These are phyloP conservation scores for Delphinus delphis DNA, from an alignment of 2,113 vertebrate genomes.

Conservation along the genomic window DNA sequence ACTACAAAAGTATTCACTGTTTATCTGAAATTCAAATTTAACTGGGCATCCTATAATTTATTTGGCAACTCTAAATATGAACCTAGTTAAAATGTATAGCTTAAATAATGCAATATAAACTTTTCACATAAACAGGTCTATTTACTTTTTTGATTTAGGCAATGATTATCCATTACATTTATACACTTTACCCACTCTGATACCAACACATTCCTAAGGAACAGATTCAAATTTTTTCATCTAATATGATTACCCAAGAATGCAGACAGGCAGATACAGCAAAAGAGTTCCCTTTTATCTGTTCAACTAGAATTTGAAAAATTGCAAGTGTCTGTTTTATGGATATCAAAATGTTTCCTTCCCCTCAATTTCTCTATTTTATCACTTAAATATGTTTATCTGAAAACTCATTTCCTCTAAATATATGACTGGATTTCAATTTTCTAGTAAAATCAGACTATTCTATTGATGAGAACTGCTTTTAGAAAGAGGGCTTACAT, in stretches of 20 bases:
- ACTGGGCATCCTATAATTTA: background rate
- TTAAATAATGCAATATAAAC: background rate
- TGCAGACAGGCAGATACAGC: background rate
- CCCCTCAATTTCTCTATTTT: background rate
- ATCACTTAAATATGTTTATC: background rate
- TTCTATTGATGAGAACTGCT: background rate
- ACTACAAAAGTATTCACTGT: background rate
- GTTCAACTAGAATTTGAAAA: slow-evolving; percentile 2
- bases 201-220: background rate
- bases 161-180: background rate
- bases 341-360: background rate
- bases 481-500: background rate
- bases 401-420: background rate
- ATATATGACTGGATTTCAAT: background rate
- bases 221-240: slow-evolving; percentile 1
- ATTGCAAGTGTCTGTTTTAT: background rate
- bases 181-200: background rate
- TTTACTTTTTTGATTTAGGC: background rate
- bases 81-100: background rate
- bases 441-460: background rate
- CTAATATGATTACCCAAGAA: background rate
- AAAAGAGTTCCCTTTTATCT: background rate
- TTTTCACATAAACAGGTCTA: background rate
- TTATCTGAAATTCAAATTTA: slow-evolving; percentile 32
- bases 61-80: background rate